These are phyloP conservation scores for Sylvicola fuscatus DNA, from an alignment of 2,888 invertebrate species.

Conservation along the genomic window DNA sequence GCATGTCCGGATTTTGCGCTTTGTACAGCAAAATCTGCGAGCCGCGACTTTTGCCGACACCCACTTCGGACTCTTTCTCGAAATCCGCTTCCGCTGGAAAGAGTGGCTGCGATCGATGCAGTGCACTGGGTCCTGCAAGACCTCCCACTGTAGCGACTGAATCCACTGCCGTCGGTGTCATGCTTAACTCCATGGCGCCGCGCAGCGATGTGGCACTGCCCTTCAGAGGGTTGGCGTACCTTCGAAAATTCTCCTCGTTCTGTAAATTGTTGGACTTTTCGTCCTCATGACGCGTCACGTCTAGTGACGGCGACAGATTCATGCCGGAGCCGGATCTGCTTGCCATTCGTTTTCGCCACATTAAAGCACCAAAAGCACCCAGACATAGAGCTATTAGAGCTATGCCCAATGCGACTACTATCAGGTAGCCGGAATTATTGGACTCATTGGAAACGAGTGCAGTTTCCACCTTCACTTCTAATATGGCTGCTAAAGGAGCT, in stretches of 20 bases:
- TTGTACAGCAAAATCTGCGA: conserved; percentile 55
- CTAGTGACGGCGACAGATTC: conserved; percentile 31
- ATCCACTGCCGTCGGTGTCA: conserved; percentile 21
- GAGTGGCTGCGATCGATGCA: conserved; percentile 23
- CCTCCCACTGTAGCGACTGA: conserved; percentile 14
- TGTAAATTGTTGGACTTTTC: conserved; percentile 82
- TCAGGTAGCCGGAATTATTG: conserved; percentile 22
- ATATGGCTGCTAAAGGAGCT: conserved; percentile 44
- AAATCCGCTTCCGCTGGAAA: conserved; percentile 20
- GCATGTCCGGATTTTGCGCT: conserved; percentile 65
- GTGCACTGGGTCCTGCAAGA: conserved; percentile 24
- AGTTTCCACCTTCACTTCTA: conserved; percentile 56
- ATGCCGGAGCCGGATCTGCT: conserved; percentile 28
- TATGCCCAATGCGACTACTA: conserved; percentile 25
- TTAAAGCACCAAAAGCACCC: conserved; percentile 28
- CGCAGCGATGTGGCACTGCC: conserved; percentile 32
- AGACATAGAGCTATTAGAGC: conserved; percentile 24
- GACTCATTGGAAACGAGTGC: conserved; percentile 29
- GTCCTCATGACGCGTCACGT: conserved; percentile 50
- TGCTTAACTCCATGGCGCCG: conserved; percentile 29
- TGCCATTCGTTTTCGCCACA: conserved; percentile 32
- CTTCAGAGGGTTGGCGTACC: conserved; percentile 62
- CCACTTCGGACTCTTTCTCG: conserved; percentile 21
- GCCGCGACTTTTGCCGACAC: conserved; percentile 27
- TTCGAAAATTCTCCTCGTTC: conserved; percentile 72